Evolutionary conservation across 1,140 invertebrate species (phyloP).

Genomic region (Drosophila miranda): DNA sequence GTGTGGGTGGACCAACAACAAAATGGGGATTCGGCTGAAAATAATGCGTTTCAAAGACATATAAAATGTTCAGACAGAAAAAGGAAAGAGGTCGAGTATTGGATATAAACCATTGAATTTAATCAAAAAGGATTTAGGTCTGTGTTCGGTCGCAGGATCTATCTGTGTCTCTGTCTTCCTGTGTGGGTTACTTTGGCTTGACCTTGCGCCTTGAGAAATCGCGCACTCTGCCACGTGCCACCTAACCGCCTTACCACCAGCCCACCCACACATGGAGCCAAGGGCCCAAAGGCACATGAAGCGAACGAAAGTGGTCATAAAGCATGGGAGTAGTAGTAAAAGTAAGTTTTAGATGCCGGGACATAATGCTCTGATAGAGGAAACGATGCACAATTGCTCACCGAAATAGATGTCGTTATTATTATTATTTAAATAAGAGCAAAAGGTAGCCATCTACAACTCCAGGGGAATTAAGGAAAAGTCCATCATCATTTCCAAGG

Average conservation of each 20-base stretch:
- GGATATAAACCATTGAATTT: constrained; percentile 81
- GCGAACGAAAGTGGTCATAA: constrained; percentile 40
- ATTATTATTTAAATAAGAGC: constrained; percentile 36
- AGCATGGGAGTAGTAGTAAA: constrained; percentile 39
- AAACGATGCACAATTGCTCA: constrained; percentile 48
- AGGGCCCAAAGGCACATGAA: constrained; percentile 1
- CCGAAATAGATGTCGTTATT: constrained; percentile 38
- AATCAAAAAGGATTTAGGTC: constrained; percentile 79
- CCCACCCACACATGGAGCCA: not conserved
- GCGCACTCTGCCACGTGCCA: constrained; percentile 62
- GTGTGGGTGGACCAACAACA: constrained; percentile 6
- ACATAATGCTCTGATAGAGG: constrained; percentile 20
- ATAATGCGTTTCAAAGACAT: constrained; percentile 79
- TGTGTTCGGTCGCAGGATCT: constrained; percentile 4
- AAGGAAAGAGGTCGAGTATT: constrained; percentile 55
- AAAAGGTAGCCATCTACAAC: not conserved
- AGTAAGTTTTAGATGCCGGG: constrained; percentile 32
- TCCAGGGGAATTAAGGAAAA: too few species aligned
- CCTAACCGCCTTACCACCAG: not conserved
- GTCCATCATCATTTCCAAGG: too few species aligned
- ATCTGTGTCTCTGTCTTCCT: constrained; percentile 6
- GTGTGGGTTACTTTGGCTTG: constrained; percentile 67
- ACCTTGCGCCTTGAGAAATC: constrained; percentile 73
- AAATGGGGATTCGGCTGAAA: constrained; percentile 60
- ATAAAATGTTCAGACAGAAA: constrained; percentile 64